Evolutionary conservation across 2,113 vertebrate species (phyloP).

Genomic region (Clarias magur): DNA sequence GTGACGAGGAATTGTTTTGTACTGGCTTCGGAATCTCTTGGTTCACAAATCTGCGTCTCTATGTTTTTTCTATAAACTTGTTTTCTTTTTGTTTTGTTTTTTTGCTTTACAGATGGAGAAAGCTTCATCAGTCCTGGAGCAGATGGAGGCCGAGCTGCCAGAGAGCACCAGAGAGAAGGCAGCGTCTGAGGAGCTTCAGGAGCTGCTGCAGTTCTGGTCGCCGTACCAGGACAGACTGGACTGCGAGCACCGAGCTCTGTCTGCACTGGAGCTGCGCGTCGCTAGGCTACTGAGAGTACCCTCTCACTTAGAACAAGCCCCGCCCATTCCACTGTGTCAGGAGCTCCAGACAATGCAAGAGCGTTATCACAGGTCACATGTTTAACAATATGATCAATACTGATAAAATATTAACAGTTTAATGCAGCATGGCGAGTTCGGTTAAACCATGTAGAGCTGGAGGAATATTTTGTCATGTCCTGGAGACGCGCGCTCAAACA

Average conservation of each 20-base stretch:
- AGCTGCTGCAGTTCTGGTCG: slow-evolving; percentile 70
- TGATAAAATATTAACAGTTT: background rate
- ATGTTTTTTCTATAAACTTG: background rate
- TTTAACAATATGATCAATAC: background rate
- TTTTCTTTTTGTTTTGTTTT: background rate
- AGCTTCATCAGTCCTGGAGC: slow-evolving; percentile 77
- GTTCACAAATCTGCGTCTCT: background rate
- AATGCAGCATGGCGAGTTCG: background rate
- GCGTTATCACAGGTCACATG: slow-evolving; percentile 70
- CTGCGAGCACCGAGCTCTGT: slow-evolving; percentile 79
- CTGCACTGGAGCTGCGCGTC: slow-evolving; percentile 77
- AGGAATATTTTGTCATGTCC: background rate
- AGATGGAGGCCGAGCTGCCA: slow-evolving; percentile 83
- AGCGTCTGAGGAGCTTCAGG: slow-evolving; percentile 76
- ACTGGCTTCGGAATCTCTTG: background rate
- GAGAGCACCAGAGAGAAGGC: slow-evolving; percentile 65
- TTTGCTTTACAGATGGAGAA: slow-evolving; percentile 78
- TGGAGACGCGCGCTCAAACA: background rate
- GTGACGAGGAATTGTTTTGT: background rate
- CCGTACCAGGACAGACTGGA: slow-evolving; percentile 80
- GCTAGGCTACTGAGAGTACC: slow-evolving; percentile 71
- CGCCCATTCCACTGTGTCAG: slow-evolving; percentile 68
- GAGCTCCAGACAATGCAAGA: slow-evolving; percentile 82
- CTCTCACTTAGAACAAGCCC: slow-evolving; percentile 62
- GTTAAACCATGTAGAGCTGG: background rate